These are phyloP conservation scores for Allophyes oxyacanthae DNA, from an alignment of 2,888 invertebrate genomes.

Conservation along the genomic window DNA sequence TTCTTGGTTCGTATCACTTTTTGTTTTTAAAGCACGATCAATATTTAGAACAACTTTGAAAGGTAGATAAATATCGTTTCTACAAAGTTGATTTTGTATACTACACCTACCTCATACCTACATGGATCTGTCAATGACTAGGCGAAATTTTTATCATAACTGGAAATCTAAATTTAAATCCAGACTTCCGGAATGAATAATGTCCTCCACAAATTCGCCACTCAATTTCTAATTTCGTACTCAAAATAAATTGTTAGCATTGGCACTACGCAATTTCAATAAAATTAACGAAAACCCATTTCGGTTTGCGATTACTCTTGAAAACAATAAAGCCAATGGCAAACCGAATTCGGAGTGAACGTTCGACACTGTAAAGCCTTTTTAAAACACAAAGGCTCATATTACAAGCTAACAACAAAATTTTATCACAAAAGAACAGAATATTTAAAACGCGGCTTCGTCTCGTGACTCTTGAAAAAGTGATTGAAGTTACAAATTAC, in stretches of 20 bases:
- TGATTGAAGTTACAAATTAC: constrained; percentile 64
- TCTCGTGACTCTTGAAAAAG: constrained; percentile 33
- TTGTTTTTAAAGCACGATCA: too few relatives aligned
- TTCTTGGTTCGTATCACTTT: too few relatives aligned
- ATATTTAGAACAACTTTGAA: too few relatives aligned
- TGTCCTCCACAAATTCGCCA: constrained; percentile 1
- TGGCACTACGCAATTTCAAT: constrained; percentile 26
- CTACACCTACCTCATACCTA: too few relatives aligned
- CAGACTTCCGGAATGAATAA: too few relatives aligned
- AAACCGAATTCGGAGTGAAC: constrained; percentile 19
- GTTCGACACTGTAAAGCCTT: neutral
- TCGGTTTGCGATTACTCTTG: constrained; percentile 20
- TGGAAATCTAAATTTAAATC: too few relatives aligned
- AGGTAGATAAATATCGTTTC: too few relatives aligned
- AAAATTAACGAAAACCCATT: constrained; percentile 37
- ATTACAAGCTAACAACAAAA: neutral
- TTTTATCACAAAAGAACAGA: constrained; percentile 2
- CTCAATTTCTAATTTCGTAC: constrained; percentile 26
- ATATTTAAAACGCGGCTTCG: constrained; percentile 29
- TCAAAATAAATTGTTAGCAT: constrained; percentile 25
- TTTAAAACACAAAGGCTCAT: neutral
- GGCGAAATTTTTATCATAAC: too few relatives aligned
- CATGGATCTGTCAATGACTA: too few relatives aligned
- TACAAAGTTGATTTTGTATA: too few relatives aligned
- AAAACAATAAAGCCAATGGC: constrained; percentile 38